phyloP scores from a whole-genome alignment of 92 coral and sea anemone genomes.

The Porites lobata region DNA sequence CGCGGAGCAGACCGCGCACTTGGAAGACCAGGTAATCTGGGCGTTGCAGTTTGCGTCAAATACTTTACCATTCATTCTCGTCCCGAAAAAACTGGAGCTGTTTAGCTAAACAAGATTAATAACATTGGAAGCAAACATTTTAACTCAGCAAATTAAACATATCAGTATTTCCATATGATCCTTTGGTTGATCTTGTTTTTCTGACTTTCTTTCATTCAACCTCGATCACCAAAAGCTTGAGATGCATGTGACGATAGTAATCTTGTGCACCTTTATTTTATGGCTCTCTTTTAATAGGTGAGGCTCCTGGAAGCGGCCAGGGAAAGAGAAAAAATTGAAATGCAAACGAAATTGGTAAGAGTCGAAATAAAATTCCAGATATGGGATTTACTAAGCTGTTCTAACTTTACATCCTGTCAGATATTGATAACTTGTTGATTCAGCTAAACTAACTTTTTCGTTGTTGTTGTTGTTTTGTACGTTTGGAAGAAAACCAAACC shows the following conservation, averaged over 20 bases:
- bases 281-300: slow-evolving; percentile 41
- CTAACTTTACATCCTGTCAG: too few relatives aligned
- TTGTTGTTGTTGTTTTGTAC: not conserved
- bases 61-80: not conserved
- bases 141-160: too few relatives aligned
- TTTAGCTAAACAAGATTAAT: too few relatives aligned
- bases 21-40: slow-evolving; percentile 80
- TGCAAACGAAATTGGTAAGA: slow-evolving; percentile 82
- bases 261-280: not conserved
- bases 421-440: too few relatives aligned
- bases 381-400: not conserved
- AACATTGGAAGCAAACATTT: too few relatives aligned
- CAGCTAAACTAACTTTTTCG: too few relatives aligned
- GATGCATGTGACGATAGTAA: not conserved
- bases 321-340: slow-evolving; percentile 72
- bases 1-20: slow-evolving; percentile 74
- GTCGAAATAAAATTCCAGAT: not conserved
- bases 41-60: not conserved
- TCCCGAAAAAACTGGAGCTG: too few relatives aligned
- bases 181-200: too few relatives aligned
- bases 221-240: not conserved
- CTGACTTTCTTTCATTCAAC: not conserved
- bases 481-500: not conserved
- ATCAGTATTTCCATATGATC: too few relatives aligned
- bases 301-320: slow-evolving; percentile 77